Base-by-base conservation (phyloP, 2,888 invertebrate species). In the Sinentomon sp. region DNA sequence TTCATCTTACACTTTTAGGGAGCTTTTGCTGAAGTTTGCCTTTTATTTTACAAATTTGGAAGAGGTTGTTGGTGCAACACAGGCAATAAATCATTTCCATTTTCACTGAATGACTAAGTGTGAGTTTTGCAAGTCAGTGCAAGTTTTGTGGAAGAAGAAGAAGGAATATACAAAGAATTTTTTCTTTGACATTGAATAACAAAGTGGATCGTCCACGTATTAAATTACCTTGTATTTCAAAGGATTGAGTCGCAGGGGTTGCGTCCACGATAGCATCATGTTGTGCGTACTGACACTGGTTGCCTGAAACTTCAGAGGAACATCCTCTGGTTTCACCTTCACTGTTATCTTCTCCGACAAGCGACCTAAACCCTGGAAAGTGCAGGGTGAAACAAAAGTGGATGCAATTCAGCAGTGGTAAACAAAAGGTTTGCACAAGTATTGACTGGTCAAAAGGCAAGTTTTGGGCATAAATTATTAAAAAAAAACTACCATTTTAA, bases 241-340 rank as follows among this genome's bases (percentile, higher is more conserved):
- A 9, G 85, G 83, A 53, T 80, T 83, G 44, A 85, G 62, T 49
- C 74, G 66, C 50, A 82, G 74, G 4, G 85, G 85, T 9, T 77
- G 72, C 14, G 77, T 69, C 83, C 85, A 87, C 26, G 75, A 74
- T 12, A 87, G 56, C 0, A 75, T 77, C 80, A 85, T 82, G 27
- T 80, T 78, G 51, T 87, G 85, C 2, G 85, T 87, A 41, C 80
- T 82, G 7, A 83, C 76, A 46, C 80, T 78, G 48, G 77, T 76
- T 19, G 83, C 83, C 45, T 78, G 64, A 34, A 87, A 59, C 47
- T 78, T 68, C 45, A 82, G 60, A 39, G 85, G 85, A 43, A 87
- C 85, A 60, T 87, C 85, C 57, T 80, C 78, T 2, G 83, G 82
- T 53, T 74, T 78, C 3, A 83, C 78, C 56, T 76, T 76, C 2